phyloP scores from a whole-genome alignment of 2,888 invertebrate species.

The Papilio demoleus region DNA sequence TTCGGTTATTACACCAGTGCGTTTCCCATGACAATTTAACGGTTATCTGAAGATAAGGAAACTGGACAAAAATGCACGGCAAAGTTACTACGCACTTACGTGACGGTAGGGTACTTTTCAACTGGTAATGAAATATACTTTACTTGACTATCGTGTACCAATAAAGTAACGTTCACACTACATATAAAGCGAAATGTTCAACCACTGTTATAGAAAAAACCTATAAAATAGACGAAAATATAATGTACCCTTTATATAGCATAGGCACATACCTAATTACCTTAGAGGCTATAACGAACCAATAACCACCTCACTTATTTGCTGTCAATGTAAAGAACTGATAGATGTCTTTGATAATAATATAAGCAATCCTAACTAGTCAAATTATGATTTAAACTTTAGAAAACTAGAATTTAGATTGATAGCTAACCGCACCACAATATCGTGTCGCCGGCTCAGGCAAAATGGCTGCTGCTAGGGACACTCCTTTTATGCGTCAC shows the following conservation, averaged over 20 bases:
- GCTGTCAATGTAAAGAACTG: constrained; percentile 44
- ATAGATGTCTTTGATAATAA: constrained; percentile 27
- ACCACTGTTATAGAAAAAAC: background rate
- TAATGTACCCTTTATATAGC: constrained; percentile 18
- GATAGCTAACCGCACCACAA: constrained; percentile 72
- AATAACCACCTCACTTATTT: constrained; percentile 64
- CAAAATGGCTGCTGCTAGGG: constrained; percentile 84
- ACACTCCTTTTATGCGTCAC: constrained; percentile 86
- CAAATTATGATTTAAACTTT: constrained; percentile 41
- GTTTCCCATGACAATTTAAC: constrained; percentile 50
- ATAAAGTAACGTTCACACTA: constrained; percentile 26
- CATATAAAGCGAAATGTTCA: constrained; percentile 17
- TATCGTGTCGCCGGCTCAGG: constrained; percentile 82
- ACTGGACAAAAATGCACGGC: constrained; percentile 63
- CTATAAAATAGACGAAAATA: constrained; percentile 34
- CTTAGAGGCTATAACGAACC: constrained; percentile 63
- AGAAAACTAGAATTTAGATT: constrained; percentile 58
- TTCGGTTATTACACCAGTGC: constrained; percentile 26
- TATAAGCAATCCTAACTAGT: constrained; percentile 35
- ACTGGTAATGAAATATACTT: constrained; percentile 45
- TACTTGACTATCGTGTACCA: constrained; percentile 52
- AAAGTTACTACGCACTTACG: constrained; percentile 78
- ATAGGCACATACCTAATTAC: constrained; percentile 40
- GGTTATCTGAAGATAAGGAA: constrained; percentile 77
- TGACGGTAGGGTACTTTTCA: constrained; percentile 56